Evolutionary conservation across 2,797 vertebrate genomes (phyloP), one percentile per base, ranked within the genome.

Genomic region (Myioborus melanocephalus): DNA sequence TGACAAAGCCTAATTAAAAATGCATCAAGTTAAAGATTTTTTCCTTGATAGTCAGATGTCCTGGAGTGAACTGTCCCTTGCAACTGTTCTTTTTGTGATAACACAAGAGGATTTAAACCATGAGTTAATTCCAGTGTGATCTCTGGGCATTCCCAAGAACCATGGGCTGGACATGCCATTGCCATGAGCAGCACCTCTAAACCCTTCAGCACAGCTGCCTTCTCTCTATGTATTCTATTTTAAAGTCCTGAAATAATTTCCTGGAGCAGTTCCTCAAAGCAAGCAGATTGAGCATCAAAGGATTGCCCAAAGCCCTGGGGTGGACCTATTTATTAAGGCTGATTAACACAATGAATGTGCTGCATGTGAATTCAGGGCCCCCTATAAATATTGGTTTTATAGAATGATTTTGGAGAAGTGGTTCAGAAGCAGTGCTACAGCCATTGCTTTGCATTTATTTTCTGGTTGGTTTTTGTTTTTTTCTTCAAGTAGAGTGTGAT

Each of bases 1-100:
- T 93, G 95, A 93, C 71, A 88, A 80, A 90, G 52, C 53, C 85
- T 90, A 94, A 96, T 96, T 96, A 89, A 94, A 96, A 96, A 93
- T 94, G 78, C 79, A 86, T 87, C n/a, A 94, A 87, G 61, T 44
- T 94, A 94, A 94, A 91, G 66, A 80, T 85, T 57, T 76, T 92
- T 19, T 57, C 1, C 1, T 46, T 92, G 52, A 72, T 68, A 89
- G 69, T 89, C n/a, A 75, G 27, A 69, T 69, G 66, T 83, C 85
- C 83, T 88, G 85, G 44, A 37, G 39, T 34, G 75, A 93, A 69
- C 73, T 66, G 10, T 43, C 32, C 69, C 2, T 2, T 52, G 22
- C 44, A 82, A 24, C 37, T 85, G 13, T 55, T 85, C 21, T 77
- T 89, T 83, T 76, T 47, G 63, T 17, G 23, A 34, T 69, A 80